Base-by-base conservation (phyloP, 2,888 invertebrate species). In the Cryptops parisi region DNA sequence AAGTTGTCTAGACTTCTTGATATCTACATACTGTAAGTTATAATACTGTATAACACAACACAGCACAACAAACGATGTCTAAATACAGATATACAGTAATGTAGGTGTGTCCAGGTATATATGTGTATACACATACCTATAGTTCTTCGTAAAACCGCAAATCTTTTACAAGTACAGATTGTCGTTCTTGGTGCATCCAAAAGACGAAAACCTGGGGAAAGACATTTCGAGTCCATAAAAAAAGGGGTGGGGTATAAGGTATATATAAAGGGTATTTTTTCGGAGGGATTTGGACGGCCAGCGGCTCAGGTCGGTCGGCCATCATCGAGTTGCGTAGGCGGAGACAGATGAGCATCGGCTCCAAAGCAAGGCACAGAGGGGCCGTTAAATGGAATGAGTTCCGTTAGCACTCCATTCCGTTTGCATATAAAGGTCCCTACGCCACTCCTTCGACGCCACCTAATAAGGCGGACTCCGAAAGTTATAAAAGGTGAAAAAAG, bases 341-440 rank as follows among this genome's bases (percentile, higher is more conserved):
- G 50, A 50, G 50, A 50, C 50, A 50, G 50, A 50, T 50, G 50
- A 50, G 41, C 40, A 23, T n/a, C 40, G 24, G 39, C 22, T 41
- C 41, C 24, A 23, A 43, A 43, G 51, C 51, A 25, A 43, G 41
- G 21, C 52, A 44, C 52, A 52, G 44, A 52, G 52, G 52, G 27
- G 45, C 27, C 52, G 52, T 52, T 52, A 25, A 23, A 39, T 22
- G 27, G 44, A 52, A 52, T 44, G 52, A 52, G 52, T 52, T 52
- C 52, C 38, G 52, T 43, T 52, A 52, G 52, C 52, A 52, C 52
- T 52, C 45, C 15, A 27, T 52, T 52, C 44, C 33, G 51, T 25
- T 46, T 19, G 24, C 46, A 46, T 46, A 46, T 46, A 46, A 46
- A 46, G 22, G 9, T 24, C 43, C 19, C 5, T 33, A 9, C 38